Percentiles rank a stretch among this genome's conserved stretches.
phyloP scores from a whole-genome alignment of 2,797 vertebrate genomes.

The Loriculus beryllinus region DNA sequence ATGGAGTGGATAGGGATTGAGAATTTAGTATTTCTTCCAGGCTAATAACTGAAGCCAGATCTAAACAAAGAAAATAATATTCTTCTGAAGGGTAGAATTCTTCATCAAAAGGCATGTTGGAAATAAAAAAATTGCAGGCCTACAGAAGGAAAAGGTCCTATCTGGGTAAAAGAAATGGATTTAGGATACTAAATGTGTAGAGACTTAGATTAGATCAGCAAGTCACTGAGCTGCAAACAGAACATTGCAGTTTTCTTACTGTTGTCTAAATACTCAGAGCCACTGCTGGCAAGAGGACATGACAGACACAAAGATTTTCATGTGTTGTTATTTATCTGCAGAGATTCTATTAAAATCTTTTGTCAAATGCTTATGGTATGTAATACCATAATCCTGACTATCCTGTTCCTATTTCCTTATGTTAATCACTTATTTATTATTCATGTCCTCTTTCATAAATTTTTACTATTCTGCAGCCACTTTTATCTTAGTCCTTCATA shows the following conservation, averaged over 20 bases:
- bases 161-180: not conserved
- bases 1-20: not conserved
- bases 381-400: not conserved
- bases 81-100: not conserved
- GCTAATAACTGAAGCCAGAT: not conserved
- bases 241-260: not conserved
- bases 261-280: not conserved
- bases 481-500: slow-evolving; percentile 16
- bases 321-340: not conserved
- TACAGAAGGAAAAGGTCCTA: not conserved
- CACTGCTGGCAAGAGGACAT: not conserved
- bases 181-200: not conserved
- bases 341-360: not conserved
- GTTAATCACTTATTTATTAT: slow-evolving; percentile 38
- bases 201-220: not conserved
- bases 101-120: not conserved
- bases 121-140: not conserved
- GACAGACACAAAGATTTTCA: not conserved
- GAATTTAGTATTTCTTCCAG: not conserved
- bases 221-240: not conserved
- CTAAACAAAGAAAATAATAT: not conserved
- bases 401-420: not conserved
- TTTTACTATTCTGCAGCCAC: not conserved
- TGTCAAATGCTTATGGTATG: not conserved
- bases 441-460: not conserved